Base-by-base conservation (phyloP, 2,113 vertebrate genomes). In the Fulmarus glacialis region DNA sequence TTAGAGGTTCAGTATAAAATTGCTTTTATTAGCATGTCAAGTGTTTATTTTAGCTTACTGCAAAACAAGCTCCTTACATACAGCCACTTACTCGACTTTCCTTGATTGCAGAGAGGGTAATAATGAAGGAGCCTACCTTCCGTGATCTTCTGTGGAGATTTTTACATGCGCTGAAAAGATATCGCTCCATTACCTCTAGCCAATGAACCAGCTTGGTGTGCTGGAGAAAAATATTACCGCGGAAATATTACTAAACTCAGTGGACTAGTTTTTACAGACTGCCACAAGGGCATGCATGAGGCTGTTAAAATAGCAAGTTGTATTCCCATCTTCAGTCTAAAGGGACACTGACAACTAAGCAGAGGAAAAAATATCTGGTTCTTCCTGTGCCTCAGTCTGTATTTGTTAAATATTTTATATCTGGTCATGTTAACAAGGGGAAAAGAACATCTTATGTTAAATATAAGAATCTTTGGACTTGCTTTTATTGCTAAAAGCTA, bases 1-100 rank as follows among this genome's bases (percentile, higher is more conserved):
- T 97, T 5, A 90, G 96, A 85, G 68, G 50, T 93, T 64, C 15
- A 20, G 32, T 58, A 68, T n/a, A 82, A 62, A 84, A 75, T 59
- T 88, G 64, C 75, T 96, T 98, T 96, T 93, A 91, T 97, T 95
- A 96, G 78, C 79, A 96, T 60, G 71, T 78, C 68, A 95, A 93
- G 73, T 72, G 72, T 68, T 95, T 97, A 95, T 96, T 97, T 96
- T 66, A 16, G 83, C 68, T 95, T 97, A 81, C 55, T 97, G 72
- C 93, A 93, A 95, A 97, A 92, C 52, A 94, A 97, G 21, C 80
- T 80, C 77, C 64, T 83, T 66, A 55, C 62, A 63, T 1, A 67
- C 42, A 90, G 55, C 67, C 84, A 70, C 82, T 91, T 89, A 64
- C 4, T 95, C 3, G 40, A 90, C 90, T 93, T 93, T 43, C 58